These are phyloP conservation scores for Pelodiscus sinensis DNA, from an alignment of 2,113 vertebrate species.

Conservation along the genomic window DNA sequence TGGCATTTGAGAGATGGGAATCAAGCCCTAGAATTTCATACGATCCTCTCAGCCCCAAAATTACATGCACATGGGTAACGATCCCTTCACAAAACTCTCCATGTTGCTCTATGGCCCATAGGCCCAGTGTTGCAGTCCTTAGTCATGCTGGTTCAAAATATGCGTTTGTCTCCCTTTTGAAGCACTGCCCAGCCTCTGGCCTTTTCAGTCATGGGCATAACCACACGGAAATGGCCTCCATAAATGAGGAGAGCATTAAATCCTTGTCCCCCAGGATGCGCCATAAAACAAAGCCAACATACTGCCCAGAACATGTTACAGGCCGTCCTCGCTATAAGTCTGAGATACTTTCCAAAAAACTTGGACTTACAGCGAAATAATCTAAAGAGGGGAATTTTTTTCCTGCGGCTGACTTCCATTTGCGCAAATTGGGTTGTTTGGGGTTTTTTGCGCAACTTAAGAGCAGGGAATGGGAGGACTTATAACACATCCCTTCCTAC, in stretches of 20 bases:
- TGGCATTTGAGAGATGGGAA: background rate
- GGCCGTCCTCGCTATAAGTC: no score
- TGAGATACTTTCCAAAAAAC: no score
- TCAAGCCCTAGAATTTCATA: background rate
- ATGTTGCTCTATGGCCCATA: background rate
- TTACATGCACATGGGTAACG: background rate
- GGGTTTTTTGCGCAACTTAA: no score
- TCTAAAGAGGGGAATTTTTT: no score
- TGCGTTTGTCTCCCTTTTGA: background rate
- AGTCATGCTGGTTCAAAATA: background rate
- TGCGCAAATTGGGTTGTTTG: no score
- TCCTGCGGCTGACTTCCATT: no score
- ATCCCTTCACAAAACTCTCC: background rate
- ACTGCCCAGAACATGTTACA: background rate
- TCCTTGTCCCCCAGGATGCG: background rate
- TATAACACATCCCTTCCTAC: no score
- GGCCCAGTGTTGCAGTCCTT: background rate
- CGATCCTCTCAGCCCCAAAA: background rate
- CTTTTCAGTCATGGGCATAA: background rate
- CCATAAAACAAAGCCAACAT: background rate
- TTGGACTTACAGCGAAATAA: no score
- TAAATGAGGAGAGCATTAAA: background rate
- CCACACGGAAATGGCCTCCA: background rate
- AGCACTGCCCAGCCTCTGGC: background rate
- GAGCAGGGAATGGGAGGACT: no score